These are phyloP conservation scores for Athene noctua DNA, from an alignment of 2,113 vertebrate species.

Conservation along the genomic window DNA sequence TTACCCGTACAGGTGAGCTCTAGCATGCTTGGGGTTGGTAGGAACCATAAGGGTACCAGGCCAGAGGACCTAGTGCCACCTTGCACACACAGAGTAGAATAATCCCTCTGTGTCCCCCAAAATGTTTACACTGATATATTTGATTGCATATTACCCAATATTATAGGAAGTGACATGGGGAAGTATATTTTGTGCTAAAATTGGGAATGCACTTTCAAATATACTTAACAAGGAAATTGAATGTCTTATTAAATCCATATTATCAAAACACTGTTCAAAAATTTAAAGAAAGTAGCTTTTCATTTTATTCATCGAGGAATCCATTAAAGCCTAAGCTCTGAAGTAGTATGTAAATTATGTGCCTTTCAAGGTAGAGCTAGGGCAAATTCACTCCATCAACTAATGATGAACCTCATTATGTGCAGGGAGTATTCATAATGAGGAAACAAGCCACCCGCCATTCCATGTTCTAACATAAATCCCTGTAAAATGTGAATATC, in stretches of 20 bases:
- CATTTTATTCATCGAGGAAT: conserved; percentile 98
- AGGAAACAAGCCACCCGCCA: conserved; percentile 90
- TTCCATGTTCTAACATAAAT: conserved; percentile 94
- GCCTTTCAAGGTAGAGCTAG: conserved; percentile 96
- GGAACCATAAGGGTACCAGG: not conserved
- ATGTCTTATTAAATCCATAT: conserved; percentile 85
- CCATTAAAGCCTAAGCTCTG: conserved; percentile 94
- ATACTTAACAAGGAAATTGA: conserved; percentile 83
- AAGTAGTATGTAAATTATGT: conserved; percentile 95
- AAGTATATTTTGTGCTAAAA: conserved; percentile 72
- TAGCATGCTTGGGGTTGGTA: not conserved
- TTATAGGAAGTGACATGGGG: conserved; percentile 16
- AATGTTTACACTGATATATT: conserved; percentile 32
- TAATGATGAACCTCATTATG: conserved; percentile 99
- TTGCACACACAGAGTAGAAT: not conserved
- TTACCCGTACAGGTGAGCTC: conserved; percentile 24
- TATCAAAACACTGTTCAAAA: conserved; percentile 89
- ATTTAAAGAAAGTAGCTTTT: conserved; percentile 93
- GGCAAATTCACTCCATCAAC: conserved; percentile 99
- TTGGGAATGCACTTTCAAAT: conserved; percentile 74
- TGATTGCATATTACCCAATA: not conserved
- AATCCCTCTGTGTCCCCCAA: not conserved
- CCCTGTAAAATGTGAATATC: conserved; percentile 98
- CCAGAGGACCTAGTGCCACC: not conserved
- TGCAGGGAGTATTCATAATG: conserved; percentile 95